A percentile compares a stretch with the other conserved stretches of the same genome.
phyloP scores from a whole-genome alignment of 2,797 vertebrate species.

The Margarornis squamiger region DNA sequence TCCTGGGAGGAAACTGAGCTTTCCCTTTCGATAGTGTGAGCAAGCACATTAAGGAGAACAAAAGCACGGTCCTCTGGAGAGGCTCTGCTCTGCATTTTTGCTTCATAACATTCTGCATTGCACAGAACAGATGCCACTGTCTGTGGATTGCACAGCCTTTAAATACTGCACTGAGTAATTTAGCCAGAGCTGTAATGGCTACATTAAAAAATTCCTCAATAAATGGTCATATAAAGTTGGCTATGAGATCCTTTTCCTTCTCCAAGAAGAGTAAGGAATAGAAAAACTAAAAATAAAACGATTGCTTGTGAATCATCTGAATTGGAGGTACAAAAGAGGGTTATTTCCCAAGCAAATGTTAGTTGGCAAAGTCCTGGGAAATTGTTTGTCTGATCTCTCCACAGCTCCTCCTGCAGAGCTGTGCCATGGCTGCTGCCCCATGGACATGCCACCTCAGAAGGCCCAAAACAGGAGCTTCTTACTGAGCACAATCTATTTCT shows the following conservation, averaged over 20 bases:
- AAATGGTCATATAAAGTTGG: neutral
- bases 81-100: neutral
- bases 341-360: neutral
- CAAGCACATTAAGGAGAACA: neutral
- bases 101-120: slow-evolving; percentile 3
- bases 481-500: neutral
- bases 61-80: neutral
- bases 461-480: neutral
- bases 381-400: neutral
- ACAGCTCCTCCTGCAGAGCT: fast-evolving
- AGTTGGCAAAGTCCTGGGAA: neutral
- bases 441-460: fast-evolving
- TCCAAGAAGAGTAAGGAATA: neutral
- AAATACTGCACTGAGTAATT: slow-evolving; percentile 7
- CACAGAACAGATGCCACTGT: slow-evolving; percentile 16
- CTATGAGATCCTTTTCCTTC: neutral
- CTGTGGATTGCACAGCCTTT: neutral
- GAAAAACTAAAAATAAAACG: slow-evolving; percentile 16
- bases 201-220: neutral
- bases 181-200: neutral
- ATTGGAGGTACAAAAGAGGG: neutral
- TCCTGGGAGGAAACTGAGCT: slow-evolving; percentile 10
- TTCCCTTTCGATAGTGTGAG: neutral
- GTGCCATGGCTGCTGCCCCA: neutral
- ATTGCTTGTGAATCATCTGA: neutral